These are phyloP conservation scores for Epizoanthus stellaris DNA, from an alignment of 92 coral and sea anemone species.

Conservation along the genomic window DNA sequence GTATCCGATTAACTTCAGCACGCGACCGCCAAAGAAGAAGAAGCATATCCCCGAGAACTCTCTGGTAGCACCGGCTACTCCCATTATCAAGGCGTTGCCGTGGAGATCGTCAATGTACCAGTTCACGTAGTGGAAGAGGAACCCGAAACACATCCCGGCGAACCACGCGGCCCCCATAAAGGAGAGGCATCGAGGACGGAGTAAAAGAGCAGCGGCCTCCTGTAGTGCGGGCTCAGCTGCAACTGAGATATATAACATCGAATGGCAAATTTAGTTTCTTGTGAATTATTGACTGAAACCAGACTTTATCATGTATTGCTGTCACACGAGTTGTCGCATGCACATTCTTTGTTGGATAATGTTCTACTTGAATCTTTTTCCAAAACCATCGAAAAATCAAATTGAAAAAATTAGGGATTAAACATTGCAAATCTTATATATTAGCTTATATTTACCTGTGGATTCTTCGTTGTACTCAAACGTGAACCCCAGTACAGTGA, in stretches of 20 bases:
- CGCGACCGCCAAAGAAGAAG: constrained; percentile 76
- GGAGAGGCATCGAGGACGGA: constrained; percentile 63
- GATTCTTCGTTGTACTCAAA: constrained; percentile 7
- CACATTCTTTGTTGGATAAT: too few relatives aligned
- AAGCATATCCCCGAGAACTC: constrained; percentile 79
- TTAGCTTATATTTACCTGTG: not conserved
- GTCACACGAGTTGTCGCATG: too few relatives aligned
- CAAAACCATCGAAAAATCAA: not conserved
- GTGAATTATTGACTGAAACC: too few relatives aligned
- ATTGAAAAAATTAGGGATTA: too few relatives aligned
- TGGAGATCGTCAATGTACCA: constrained; percentile 92
- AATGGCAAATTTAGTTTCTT: too few relatives aligned
- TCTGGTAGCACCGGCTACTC: constrained; percentile 90
- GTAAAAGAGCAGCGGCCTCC: constrained; percentile 48
- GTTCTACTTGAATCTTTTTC: not conserved
- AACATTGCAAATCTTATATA: not conserved
- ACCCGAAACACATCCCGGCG: constrained; percentile 91
- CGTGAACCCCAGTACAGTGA: constrained; percentile 22
- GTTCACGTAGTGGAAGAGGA: constrained; percentile 91
- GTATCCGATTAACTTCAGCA: constrained; percentile 73
- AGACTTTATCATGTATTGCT: too few relatives aligned
- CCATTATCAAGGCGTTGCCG: constrained; percentile 87
- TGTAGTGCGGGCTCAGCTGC: constrained; percentile 56
- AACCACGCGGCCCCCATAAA: constrained; percentile 81
- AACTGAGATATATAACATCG: too few relatives aligned